Conservation (phyloP, 1,140 invertebrate species). For the Neuroterus valhalla region DNA sequence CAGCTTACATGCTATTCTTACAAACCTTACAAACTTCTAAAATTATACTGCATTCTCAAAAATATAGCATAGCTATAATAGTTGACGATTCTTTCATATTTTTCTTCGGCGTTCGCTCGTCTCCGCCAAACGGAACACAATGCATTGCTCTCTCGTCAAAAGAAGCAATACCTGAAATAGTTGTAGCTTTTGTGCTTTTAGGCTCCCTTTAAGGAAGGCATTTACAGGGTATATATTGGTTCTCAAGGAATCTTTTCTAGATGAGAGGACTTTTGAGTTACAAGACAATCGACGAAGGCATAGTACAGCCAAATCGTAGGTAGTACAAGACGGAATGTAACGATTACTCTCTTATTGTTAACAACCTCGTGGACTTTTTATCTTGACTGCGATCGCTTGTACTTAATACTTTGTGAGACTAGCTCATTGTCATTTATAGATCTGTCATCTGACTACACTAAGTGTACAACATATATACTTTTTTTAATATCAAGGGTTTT, state of each 20-base stretch:
- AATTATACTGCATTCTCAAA: constrained; percentile 73
- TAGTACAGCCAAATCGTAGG: background rate
- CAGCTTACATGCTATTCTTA: constrained; percentile 67
- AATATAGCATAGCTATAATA: constrained; percentile 70
- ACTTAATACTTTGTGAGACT: constrained; percentile 64
- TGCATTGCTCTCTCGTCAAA: background rate
- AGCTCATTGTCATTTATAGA: constrained; percentile 60
- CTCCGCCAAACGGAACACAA: background rate
- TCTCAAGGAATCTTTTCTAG: constrained; percentile 24
- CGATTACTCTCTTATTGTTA: constrained; percentile 34
- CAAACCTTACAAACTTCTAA: constrained; percentile 73
- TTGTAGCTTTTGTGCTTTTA: constrained; percentile 39
- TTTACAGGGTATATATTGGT: constrained; percentile 37
- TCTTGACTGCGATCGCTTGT: constrained; percentile 58
- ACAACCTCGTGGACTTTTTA: constrained; percentile 42
- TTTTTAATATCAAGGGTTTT: constrained; percentile 48
- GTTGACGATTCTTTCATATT: constrained; percentile 45
- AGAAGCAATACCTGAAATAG: constrained; percentile 40
- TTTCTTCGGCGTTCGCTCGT: constrained; percentile 8
- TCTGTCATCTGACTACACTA: constrained; percentile 52
- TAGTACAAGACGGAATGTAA: constrained; percentile 56
- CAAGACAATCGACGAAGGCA: background rate
- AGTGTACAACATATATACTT: constrained; percentile 54
- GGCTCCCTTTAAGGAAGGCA: constrained; percentile 26
- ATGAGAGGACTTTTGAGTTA: background rate